Conservation (phyloP, 2,113 vertebrate species). For the Pteruthius melanotis region DNA sequence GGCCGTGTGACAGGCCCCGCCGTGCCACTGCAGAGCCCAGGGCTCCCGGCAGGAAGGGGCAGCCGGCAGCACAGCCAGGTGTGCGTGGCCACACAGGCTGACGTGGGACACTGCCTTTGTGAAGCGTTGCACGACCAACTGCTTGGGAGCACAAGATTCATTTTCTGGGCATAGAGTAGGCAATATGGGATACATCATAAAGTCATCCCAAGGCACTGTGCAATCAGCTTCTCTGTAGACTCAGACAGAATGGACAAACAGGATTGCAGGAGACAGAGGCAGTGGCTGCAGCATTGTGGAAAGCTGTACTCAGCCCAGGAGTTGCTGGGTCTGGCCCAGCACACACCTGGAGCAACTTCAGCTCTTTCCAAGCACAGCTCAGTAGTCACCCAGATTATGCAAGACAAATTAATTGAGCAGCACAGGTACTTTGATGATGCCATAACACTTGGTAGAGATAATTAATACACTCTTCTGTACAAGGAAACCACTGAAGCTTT, state of each 20-base stretch:
- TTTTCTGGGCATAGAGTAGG: no score
- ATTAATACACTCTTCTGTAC: background rate
- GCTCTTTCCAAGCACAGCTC: background rate
- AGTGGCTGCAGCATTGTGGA: background rate
- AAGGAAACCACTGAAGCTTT: background rate
- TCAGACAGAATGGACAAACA: background rate
- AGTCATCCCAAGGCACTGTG: no score
- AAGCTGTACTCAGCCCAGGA: background rate
- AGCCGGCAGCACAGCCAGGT: rapidly evolving
- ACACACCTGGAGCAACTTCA: background rate
- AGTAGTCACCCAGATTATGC: background rate
- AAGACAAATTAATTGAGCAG: background rate
- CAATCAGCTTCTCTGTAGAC: background rate
- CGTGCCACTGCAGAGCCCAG: rapidly evolving
- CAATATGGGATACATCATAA: no score
- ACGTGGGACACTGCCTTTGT: background rate
- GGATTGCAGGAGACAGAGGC: background rate
- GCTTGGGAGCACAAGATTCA: no score
- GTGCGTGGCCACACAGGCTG: rapidly evolving
- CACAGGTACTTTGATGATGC: background rate
- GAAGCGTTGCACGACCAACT: background rate
- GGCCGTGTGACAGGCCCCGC: rapidly evolving
- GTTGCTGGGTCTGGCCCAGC: background rate
- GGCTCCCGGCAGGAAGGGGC: background rate
- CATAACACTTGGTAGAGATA: background rate